Evolutionary conservation across 1,140 invertebrate species (phyloP), one percentile per base, ranked within the genome.

Genomic region (Subanguina moxae): DNA sequence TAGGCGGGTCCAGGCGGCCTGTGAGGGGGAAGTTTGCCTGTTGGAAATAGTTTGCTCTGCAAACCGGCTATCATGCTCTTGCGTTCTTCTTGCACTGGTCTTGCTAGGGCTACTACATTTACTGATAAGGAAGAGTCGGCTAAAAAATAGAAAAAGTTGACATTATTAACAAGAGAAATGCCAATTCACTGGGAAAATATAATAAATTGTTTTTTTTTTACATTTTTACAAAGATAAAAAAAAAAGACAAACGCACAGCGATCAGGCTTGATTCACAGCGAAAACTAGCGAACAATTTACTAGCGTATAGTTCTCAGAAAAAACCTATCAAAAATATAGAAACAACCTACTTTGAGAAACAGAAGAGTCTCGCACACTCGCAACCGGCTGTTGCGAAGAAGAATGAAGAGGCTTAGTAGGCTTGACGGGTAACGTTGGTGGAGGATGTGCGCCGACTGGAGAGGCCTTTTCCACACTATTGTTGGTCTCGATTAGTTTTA

Each of bases 11-110:
- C 30, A 45, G 21, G n/a, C 25, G 56, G 21, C 32, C 30, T 7
- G 27, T 30, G 43, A 25, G 63, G 25, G 21, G 72, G 72, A 15
- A 66, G 23, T 65, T 71, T 72, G 0, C 71, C 71, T 25, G 23
- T 23, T 15, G 63, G 59, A 56, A 75, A 74, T 23, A 74, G 57
- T 64, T 68, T 77, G 23, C 25, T 65, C 30, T 76, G 76, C 23
- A 75, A 32, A 15, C 65, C 62, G 15, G 71, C 76, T 38, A 75
- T 61, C 25, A 77, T 72, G 23, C 70, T 69, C 45, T 77, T 74
- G 23, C 75, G 62, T 17, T 77, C 58, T 72, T 72, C 71, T n/a
- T 46, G 28, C 9, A 38, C 42, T 23, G 48, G 48, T 25, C 48
- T 62, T 13, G n/a, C 42, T 62, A 17, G 3, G 3, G 42, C n/a